These are phyloP conservation scores for Parnassius glacialis DNA, from an alignment of 2,888 invertebrate species.

Conservation along the genomic window DNA sequence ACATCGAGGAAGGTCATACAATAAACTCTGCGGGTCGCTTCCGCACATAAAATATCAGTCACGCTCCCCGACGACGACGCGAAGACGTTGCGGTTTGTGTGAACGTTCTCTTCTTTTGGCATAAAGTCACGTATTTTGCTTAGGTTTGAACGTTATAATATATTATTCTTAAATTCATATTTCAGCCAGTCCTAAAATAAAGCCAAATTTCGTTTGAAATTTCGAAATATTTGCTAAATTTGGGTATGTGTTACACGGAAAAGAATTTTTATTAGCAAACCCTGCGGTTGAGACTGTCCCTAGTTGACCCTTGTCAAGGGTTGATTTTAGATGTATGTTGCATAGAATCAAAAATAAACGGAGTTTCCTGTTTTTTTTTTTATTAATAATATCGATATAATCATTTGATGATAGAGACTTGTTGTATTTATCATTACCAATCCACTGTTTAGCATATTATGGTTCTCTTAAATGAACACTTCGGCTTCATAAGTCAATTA, in stretches of 20 bases:
- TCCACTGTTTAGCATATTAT: too few species aligned
- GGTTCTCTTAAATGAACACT: too few species aligned
- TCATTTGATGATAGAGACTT: too few species aligned
- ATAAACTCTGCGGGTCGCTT: slow-evolving; percentile 47
- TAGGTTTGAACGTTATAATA: neutral
- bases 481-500: too few species aligned
- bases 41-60: slow-evolving; percentile 55
- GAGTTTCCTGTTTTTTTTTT: neutral
- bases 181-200: neutral
- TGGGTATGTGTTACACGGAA: slow-evolving; percentile 30
- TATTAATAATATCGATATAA: neutral
- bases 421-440: too few species aligned
- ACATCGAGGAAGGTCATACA: slow-evolving; percentile 13
- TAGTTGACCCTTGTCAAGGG: slow-evolving; percentile 24
- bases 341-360: slow-evolving; percentile 8
- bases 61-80: slow-evolving; percentile 32
- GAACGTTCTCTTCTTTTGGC: slow-evolving; percentile 19
- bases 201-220: neutral
- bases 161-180: too few species aligned
- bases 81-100: slow-evolving; percentile 27
- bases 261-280: slow-evolving; percentile 44
- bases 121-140: neutral
- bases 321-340: slow-evolving; percentile 10
- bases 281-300: slow-evolving; percentile 28
- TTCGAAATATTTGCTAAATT: slow-evolving; percentile 2